Evolutionary conservation across 2,113 vertebrate genomes (phyloP), one percentile per base, ranked within the genome.

Genomic region (Crotalus viridis): DNA sequence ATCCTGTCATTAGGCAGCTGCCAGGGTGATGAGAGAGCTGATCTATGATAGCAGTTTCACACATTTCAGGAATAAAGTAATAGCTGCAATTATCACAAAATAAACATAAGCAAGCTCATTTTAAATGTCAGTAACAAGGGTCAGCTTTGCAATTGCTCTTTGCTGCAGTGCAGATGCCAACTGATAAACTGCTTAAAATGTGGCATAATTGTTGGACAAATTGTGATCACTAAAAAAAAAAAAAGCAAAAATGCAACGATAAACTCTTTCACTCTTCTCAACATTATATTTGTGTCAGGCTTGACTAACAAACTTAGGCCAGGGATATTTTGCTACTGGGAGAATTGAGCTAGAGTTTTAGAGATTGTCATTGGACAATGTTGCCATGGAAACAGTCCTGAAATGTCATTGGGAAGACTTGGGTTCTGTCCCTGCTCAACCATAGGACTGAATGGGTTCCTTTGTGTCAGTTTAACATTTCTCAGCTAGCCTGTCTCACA

Each of bases 41-140:
- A 91, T 55, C 52, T 56, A 28, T 17, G 52, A 4, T 56, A 85
- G 90, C 52, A 85, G 52, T 43, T 74, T 85, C 52, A 85, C 90
- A 91, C 69, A 56, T 85, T 85, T 85, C 52, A 81, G 33, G 26
- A 19, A 85, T 56, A 24, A 85, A 91, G 90, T 85, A 91, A 74
- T 85, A 85, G 69, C 51, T 91, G 69, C 69, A 91, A 85, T 91
- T 85, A 91, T 56, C 69, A 85, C 90, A 85, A 24, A 81, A 90
- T 81, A 81, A 90, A 90, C 90, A 90, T 26, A 81, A 90, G 26
- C 33, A 51, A 90, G 54, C 61, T 74, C 64, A 69, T 22, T 81
- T 22, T 39, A 24, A 74, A 24, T 26, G 64, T 90, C 89, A 90
- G 39, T 74, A 85, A 90, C 19, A 81, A 90, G 90, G 64, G 64